Base-by-base conservation (phyloP, 2,797 vertebrate species). In the Thamnophis elegans region DNA sequence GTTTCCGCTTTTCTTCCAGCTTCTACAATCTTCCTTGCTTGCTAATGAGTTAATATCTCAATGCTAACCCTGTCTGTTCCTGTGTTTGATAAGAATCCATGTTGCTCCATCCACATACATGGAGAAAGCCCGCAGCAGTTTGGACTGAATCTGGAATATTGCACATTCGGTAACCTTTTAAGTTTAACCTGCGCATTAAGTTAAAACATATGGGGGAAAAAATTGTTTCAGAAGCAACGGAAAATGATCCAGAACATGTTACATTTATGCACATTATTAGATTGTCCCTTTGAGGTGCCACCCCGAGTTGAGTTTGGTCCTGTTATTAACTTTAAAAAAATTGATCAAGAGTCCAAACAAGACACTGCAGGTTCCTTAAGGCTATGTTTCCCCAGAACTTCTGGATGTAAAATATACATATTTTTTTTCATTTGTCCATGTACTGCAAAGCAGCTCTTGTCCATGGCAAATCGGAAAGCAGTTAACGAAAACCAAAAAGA, bases 291-390 rank as follows among this genome's bases (percentile, higher is more conserved):
- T 96, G 94, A 82, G 42, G 59, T 62, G 93, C 91, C 96, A 94
- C 95, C 73, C 73, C 93, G 2, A 51, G 92, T 90, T 93, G 95
- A 95, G 95, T 96, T 97, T 97, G 97, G 97, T 98, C 97, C 97
- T 56, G 94, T 95, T 96, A 82, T 12, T 82, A 53, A 78, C 26
- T 51, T 90, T 82, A 42, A 95, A 87, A 96, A 97, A 97, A 97
- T 97, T 95, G 96, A 96, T n/a, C 97, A 97, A 97, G 94, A 96
- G 95, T 97, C 96, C 94, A 95, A 97, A 91, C 65, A 98, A 96
- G 98, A 98, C 98, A 97, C 97, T 95, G 96, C 97, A 97, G 97
- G 97, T 97, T 98, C 92, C 96, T 98, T 99, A 98, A 99, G 98
- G 98, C 98, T 98, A 97, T 96, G 95, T 97, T 97, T 97, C 97